These are phyloP conservation scores for Lasioglossum calceatum DNA, from an alignment of 2,888 invertebrate genomes.

Conservation along the genomic window DNA sequence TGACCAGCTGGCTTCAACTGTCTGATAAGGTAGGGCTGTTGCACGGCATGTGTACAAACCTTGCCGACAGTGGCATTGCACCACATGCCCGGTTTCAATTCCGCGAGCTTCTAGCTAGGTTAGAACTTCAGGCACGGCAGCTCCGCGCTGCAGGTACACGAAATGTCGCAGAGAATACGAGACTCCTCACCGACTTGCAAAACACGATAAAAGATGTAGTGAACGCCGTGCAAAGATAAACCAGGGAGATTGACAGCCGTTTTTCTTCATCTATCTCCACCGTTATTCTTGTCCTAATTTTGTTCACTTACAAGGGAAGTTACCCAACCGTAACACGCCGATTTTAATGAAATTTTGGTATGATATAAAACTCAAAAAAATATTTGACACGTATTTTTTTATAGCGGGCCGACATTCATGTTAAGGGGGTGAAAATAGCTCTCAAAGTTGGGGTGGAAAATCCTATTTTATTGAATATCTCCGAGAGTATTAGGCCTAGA, in stretches of 20 bases:
- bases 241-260: constrained; percentile 37
- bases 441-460: too few species aligned
- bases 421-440: too few species aligned
- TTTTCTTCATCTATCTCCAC: constrained; percentile 44
- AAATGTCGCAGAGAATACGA: constrained; percentile 89
- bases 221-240: constrained; percentile 89
- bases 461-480: too few species aligned
- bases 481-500: too few species aligned
- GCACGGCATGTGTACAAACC: constrained; percentile 92
- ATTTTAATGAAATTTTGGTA: too few species aligned
- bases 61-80: constrained; percentile 92
- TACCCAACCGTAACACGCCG: too few species aligned
- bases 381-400: too few species aligned
- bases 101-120: constrained; percentile 89
- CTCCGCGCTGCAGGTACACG: constrained; percentile 89
- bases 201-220: constrained; percentile 90
- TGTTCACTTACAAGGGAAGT: constrained; percentile 17
- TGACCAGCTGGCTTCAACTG: constrained; percentile 91
- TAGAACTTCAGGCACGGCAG: constrained; percentile 89
- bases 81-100: constrained; percentile 96
- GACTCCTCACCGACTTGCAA: constrained; percentile 90
- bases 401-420: too few species aligned
- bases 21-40: constrained; percentile 93
- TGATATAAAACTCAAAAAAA: too few species aligned
- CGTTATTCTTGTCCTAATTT: constrained; percentile 51